Evolutionary conservation across 2,888 invertebrate genomes (phyloP).

Genomic region (Yponomeuta sedellus): DNA sequence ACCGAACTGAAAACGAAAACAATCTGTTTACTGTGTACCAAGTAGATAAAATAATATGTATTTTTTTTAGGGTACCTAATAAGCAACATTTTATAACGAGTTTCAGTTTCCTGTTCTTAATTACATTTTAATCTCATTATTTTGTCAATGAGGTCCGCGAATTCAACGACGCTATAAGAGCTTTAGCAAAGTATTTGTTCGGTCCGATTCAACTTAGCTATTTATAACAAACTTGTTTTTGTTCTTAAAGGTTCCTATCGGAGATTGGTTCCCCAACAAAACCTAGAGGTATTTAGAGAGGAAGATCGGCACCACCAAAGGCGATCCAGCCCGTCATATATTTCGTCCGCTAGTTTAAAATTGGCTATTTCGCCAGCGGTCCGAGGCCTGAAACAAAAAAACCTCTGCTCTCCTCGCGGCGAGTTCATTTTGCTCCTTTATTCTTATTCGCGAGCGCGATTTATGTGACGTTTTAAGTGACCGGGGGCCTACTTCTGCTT

Average conservation of each 20-base stretch:
- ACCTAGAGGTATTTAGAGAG: conserved; percentile 1
- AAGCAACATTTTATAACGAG: conserved; percentile 27
- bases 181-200: neutral
- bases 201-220: neutral
- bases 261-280: neutral
- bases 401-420: neutral
- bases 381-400: conserved; percentile 12
- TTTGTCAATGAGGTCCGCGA: neutral
- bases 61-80: neutral
- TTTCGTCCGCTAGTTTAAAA: conserved; percentile 12
- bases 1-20: conserved; percentile 49
- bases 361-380: conserved; percentile 11
- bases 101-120: conserved; percentile 21
- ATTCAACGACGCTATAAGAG: neutral
- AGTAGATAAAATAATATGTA: conserved; percentile 33
- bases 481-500: conserved; percentile 47
- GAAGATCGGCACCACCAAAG: neutral
- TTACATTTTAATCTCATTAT: neutral
- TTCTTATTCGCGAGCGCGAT: conserved; percentile 55
- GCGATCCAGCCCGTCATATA: neutral
- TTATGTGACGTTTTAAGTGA: conserved; percentile 66
- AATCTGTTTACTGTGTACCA: conserved; percentile 36
- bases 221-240: neutral
- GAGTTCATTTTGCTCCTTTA: conserved; percentile 18
- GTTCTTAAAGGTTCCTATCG: neutral